These are phyloP conservation scores for Hedya salicella DNA, from an alignment of 2,888 invertebrate species.

Conservation along the genomic window DNA sequence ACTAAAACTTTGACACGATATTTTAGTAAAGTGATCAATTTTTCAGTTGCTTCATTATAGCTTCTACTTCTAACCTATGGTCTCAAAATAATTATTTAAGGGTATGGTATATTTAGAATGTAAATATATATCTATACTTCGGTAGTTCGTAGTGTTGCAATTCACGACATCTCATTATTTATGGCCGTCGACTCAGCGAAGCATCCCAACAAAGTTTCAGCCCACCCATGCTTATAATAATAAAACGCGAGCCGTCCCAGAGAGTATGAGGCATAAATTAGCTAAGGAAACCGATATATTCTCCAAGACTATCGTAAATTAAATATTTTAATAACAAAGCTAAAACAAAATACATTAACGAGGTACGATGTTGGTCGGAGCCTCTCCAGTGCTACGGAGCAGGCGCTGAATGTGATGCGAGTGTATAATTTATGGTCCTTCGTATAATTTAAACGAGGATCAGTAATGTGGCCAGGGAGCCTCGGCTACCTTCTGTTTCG, in stretches of 20 bases:
- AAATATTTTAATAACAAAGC: conserved; percentile 69
- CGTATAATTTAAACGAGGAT: conserved; percentile 66
- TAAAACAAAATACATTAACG: conserved; percentile 71
- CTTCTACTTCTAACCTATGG: too few species aligned
- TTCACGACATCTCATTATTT: conserved; percentile 31
- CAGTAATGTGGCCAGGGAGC: conserved; percentile 55
- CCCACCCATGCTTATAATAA: conserved; percentile 72
- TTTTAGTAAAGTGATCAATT: too few species aligned
- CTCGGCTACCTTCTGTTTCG: conserved; percentile 58
- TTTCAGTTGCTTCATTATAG: too few species aligned
- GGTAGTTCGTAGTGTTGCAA: conserved; percentile 28
- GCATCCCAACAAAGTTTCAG: conserved; percentile 53
- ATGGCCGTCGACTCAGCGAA: conserved; percentile 14
- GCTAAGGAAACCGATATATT: conserved; percentile 69
- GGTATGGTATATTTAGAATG: not conserved
- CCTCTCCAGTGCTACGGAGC: conserved; percentile 52
- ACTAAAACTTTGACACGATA: too few species aligned
- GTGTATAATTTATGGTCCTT: conserved; percentile 71
- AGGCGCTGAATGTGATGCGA: conserved; percentile 63
- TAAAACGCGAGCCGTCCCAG: conserved; percentile 62
- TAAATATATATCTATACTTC: not conserved
- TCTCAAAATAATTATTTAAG: not conserved
- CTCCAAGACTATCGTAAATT: conserved; percentile 66
- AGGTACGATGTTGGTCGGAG: conserved; percentile 46
- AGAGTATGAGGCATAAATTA: conserved; percentile 72